Conservation (phyloP, 2,797 vertebrate species). For the Macroramphosus scolopax region DNA sequence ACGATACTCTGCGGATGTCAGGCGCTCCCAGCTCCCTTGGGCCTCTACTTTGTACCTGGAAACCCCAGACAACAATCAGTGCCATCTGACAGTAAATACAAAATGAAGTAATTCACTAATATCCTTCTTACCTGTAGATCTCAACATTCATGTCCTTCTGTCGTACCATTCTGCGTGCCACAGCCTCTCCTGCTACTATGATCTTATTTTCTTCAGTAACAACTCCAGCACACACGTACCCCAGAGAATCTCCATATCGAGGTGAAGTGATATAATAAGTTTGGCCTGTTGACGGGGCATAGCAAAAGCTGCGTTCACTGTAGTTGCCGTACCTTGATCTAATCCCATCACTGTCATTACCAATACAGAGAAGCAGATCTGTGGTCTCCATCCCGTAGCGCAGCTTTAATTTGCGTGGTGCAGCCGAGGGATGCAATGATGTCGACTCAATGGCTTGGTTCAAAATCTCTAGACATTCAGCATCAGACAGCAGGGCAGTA, state of each 20-base stretch:
- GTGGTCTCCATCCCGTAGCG: slow-evolving; percentile 98
- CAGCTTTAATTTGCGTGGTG: slow-evolving; percentile 80
- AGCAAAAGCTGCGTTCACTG: slow-evolving; percentile 91
- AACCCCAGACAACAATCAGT: slow-evolving; percentile 30
- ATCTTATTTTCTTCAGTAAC: slow-evolving; percentile 89
- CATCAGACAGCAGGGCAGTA: slow-evolving; percentile 83
- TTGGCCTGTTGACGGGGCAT: slow-evolving; percentile 81
- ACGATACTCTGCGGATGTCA: slow-evolving; percentile 87
- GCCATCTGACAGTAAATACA: too few species aligned
- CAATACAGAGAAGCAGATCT: slow-evolving; percentile 90
- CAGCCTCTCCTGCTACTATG: slow-evolving; percentile 90
- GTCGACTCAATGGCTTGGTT: slow-evolving; percentile 84
- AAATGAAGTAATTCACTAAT: too few species aligned
- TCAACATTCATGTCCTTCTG: slow-evolving; percentile 87
- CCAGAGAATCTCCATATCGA: slow-evolving; percentile 88
- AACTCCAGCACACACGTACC: slow-evolving; percentile 86
- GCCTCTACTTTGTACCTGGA: slow-evolving; percentile 87
- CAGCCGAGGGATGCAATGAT: slow-evolving; percentile 75
- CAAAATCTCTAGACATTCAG: slow-evolving; percentile 86
- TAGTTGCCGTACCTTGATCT: slow-evolving; percentile 87
- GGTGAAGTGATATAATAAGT: slow-evolving; percentile 94
- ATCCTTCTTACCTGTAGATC: slow-evolving; percentile 85
- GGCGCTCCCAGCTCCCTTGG: slow-evolving; percentile 88
- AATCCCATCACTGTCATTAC: slow-evolving; percentile 89
- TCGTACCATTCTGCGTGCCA: slow-evolving; percentile 85